These are phyloP conservation scores for Myathropa florea DNA, from an alignment of 2,888 invertebrate species.

Conservation along the genomic window DNA sequence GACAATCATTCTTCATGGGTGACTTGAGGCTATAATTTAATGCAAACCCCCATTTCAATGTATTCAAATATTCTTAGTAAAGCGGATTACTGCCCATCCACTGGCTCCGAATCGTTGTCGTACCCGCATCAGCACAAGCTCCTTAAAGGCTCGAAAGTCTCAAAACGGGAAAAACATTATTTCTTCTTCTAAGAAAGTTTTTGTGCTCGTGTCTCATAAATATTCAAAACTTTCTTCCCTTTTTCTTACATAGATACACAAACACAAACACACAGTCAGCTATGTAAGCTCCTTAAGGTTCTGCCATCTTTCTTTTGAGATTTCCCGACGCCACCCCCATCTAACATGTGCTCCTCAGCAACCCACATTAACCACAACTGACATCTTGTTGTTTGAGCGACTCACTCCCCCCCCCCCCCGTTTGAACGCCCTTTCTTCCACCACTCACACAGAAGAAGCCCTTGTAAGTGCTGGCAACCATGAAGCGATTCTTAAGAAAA, in stretches of 20 bases:
- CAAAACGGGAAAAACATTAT: not conserved
- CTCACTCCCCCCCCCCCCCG: not conserved
- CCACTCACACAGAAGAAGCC: not conserved
- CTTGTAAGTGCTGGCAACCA: not conserved
- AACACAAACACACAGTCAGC: not conserved
- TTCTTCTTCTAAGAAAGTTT: slow-evolving; percentile 1
- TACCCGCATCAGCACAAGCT: not conserved
- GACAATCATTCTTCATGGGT: not conserved
- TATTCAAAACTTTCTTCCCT: not conserved
- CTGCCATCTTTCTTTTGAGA: slow-evolving; percentile 26
- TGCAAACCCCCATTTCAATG: not conserved
- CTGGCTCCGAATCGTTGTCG: not conserved
- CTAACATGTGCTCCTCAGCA: not conserved
- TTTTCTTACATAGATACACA: not conserved
- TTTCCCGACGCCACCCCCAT: not conserved
- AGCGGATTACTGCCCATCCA: not conserved
- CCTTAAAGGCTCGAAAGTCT: not conserved
- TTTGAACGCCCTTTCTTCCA: too few relatives aligned
- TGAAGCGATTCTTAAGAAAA: not conserved
- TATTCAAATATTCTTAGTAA: not conserved
- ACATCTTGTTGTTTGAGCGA: slow-evolving; percentile 17
- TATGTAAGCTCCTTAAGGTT: not conserved
- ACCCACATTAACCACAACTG: slow-evolving; percentile 41
- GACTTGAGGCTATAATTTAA: not conserved
- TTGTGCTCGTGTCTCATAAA: slow-evolving; percentile 1